Conservation (phyloP, 2,888 invertebrate species). For the Eupeodes luniger region DNA sequence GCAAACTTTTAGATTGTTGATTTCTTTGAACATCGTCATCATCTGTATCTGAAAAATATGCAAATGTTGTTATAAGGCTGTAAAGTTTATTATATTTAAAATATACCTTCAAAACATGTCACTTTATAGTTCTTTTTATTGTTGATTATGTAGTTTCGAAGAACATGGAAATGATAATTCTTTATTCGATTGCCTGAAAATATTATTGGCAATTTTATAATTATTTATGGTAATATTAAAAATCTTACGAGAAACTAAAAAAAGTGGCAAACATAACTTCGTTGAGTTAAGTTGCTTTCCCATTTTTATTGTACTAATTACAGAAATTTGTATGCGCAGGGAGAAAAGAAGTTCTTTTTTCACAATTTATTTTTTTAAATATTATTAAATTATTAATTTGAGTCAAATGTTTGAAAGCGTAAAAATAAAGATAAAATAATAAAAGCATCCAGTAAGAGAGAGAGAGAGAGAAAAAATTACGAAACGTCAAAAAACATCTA, state of each 20-base stretch:
- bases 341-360: too few relatives aligned
- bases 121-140: slow-evolving; percentile 40
- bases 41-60: slow-evolving; percentile 3
- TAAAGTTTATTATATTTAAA: background rate
- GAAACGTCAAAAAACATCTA: too few relatives aligned
- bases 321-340: background rate
- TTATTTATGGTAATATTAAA: background rate
- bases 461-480: too few relatives aligned
- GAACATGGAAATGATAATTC: slow-evolving; percentile 22
- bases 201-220: background rate
- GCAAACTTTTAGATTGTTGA: background rate
- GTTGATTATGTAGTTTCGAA: slow-evolving; percentile 57
- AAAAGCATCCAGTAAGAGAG: too few relatives aligned
- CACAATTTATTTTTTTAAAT: too few relatives aligned
- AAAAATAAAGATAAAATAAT: too few relatives aligned
- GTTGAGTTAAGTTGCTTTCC: slow-evolving; percentile 77
- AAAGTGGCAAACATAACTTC: slow-evolving; percentile 79
- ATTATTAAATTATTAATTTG: too few relatives aligned
- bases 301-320: background rate
- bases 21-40: background rate
- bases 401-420: too few relatives aligned
- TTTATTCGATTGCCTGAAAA: slow-evolving; percentile 76
- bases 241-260: slow-evolving; percentile 79
- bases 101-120: slow-evolving; percentile 46
- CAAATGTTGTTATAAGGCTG: background rate